Conservation (phyloP, 2,888 invertebrate species). For the Barypeithes pellucidus region DNA sequence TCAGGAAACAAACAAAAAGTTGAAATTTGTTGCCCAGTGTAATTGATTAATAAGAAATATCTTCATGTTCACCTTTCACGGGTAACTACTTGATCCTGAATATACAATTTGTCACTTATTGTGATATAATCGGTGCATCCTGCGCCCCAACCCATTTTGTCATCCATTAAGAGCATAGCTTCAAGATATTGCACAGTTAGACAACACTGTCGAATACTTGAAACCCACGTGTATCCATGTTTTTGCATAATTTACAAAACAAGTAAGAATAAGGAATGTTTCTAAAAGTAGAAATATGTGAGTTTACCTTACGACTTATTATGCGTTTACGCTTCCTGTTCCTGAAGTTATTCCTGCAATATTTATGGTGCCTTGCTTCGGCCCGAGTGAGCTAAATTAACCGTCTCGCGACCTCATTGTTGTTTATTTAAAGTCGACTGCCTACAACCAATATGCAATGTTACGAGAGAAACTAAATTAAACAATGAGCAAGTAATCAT, state of each 20-base stretch:
- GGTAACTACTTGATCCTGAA: no score
- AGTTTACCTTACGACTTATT: constrained; percentile 8
- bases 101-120: no score
- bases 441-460: background rate
- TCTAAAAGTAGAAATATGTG: constrained; percentile 26
- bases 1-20: no score
- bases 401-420: constrained; percentile 50
- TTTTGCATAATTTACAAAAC: constrained; percentile 23
- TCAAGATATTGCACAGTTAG: background rate
- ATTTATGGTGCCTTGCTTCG: constrained; percentile 45
- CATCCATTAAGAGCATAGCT: background rate
- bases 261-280: constrained; percentile 12
- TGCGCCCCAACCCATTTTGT: no score
- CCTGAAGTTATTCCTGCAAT: constrained; percentile 42
- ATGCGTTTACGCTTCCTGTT: constrained; percentile 21
- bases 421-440: constrained; percentile 43
- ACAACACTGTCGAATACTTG: background rate
- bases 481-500: constrained; percentile 3
- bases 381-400: constrained; percentile 39
- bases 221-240: background rate
- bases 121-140: no score
- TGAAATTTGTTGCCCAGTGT: no score
- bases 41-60: no score
- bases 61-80: no score
- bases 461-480: constrained; percentile 34